Conservation (phyloP, 1,140 invertebrate genomes). For the Rhyzopertha dominica region DNA sequence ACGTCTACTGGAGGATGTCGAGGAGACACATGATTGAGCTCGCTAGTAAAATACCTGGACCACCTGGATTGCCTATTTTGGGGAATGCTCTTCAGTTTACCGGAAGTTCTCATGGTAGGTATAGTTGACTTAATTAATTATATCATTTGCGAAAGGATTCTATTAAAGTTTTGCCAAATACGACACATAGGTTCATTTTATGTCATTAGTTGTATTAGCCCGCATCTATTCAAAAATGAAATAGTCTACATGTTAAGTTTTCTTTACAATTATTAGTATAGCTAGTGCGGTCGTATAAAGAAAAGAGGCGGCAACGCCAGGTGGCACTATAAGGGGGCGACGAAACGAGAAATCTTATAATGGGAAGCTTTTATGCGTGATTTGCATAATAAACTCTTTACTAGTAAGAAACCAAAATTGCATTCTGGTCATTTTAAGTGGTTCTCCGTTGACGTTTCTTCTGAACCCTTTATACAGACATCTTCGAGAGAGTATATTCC, state of each 20-base stretch:
- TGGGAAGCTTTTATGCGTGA: no score
- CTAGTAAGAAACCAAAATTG: no score
- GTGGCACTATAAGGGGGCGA: no score
- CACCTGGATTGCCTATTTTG: constrained; percentile 60
- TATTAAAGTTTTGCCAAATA: neutral
- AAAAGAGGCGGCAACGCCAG: no score
- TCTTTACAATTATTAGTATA: no score
- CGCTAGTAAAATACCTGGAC: constrained; percentile 65
- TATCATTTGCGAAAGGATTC: constrained; percentile 3
- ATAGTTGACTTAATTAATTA: constrained; percentile 4
- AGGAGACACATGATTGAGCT: constrained; percentile 63
- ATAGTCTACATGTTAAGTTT: no score
- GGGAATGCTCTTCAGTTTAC: constrained; percentile 68
- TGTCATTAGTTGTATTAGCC: neutral
- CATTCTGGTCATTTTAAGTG: neutral
- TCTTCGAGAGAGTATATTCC: constrained; percentile 58
- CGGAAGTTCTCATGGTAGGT: constrained; percentile 58
- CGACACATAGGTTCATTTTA: neutral
- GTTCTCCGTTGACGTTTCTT: neutral
- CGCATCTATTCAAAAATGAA: constrained; percentile 1
- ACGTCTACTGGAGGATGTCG: constrained; percentile 67
- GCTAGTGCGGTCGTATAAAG: no score
- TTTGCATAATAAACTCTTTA: no score
- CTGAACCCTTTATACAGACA: constrained; percentile 48
- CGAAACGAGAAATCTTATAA: no score